Base-by-base conservation (phyloP, 53 echinoderm and acorn worm genomes). In the Astropecten irregularis region DNA sequence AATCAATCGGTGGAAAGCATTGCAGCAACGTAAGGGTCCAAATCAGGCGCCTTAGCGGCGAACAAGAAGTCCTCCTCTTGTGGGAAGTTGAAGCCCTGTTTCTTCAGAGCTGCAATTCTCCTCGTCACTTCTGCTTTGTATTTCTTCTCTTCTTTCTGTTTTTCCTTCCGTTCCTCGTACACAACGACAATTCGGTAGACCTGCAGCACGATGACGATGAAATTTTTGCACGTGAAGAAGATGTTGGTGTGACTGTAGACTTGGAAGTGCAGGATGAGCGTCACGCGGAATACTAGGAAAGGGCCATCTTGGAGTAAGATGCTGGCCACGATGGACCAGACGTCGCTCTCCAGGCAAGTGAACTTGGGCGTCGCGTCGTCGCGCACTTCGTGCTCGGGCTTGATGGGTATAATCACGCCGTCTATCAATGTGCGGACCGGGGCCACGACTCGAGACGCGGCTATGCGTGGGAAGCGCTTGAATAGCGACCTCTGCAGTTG, bases 171-270 rank as follows among this genome's bases (percentile, higher is more conserved):
- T 68, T 89, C 84, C 23, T 40, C 66, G 25, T 93, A 81, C 19
- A 96, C 70, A 6, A 91, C 91, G 22, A 91, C 55, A 23, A 96
- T 60, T 16, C 96, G 91, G 49, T 96, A 96, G 0, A 89, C 60
- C 74, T 96, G 96, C 30, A 96, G 55, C 14, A 59, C 73, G 11
- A 96, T 21, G 40, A 96, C 92, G 44, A 96, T 56, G 11, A 83
- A 40, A 58, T 96, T 96, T 47, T 96, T 96, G 83, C 89, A 88
- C 15, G 94, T 84, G 56, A 94, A 96, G 84, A 96, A 96, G 34
- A 96, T 69, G 44, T 92, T 93, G 36, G 92, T 83, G 61, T 94
- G 87, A 3, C 79, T 94, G 46, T 90, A 83, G 47, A 90, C 89
- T 15, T 77, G 74, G 40, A 84, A 89, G 66, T 88, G 86, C 15